Evolutionary conservation across 2,797 vertebrate species (phyloP), one percentile per base, ranked within the genome.

Genomic region (Anguilla megastoma): DNA sequence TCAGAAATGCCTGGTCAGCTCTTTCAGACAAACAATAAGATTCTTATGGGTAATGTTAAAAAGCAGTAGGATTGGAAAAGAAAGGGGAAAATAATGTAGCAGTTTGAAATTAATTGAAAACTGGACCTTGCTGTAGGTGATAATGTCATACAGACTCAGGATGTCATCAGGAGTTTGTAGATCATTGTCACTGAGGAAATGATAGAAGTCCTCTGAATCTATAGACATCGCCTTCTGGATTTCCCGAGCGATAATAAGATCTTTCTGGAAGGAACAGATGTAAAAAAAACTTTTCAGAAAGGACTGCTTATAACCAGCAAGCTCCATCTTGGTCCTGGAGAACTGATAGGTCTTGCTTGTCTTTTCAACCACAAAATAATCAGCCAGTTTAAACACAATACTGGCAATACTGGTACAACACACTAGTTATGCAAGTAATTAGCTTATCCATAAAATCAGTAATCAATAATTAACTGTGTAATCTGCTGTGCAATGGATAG

Each of bases 61-160:
- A 56, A 56, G 60, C 60, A 24, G 60, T 8, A 63, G 6, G 60
- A 63, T 8, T 56, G 54, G 24, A n/a, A 63, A 63, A 4, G 60
- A n/a, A 24, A 63, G 6, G 5, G 21, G 21, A 63, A 7, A 24
- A 14, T 24, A 56, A 14, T 16, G 12, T 56, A 16, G 54, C 54
- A 56, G 36, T 24, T 24, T 9, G 7, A n/a, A 24, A 63, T 63
- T 24, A 63, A 5, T 21, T 63, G 60, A 63, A 63, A 63, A 6
- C 33, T 82, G 66, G 56, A 96, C 96, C 96, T 97, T 97, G 66
- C 33, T 88, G 92, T 96, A 96, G 60, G 91, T 91, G 87, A 97
- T 94, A 1, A 8, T 0, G 86, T 96, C 93, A 90, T 95, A 97
- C 88, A 95, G 89, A 0, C 52, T 80, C 0, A 1, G 0, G 52